Evolutionary conservation across 2,113 vertebrate genomes (phyloP).

Genomic region (Pteruthius melanotis): DNA sequence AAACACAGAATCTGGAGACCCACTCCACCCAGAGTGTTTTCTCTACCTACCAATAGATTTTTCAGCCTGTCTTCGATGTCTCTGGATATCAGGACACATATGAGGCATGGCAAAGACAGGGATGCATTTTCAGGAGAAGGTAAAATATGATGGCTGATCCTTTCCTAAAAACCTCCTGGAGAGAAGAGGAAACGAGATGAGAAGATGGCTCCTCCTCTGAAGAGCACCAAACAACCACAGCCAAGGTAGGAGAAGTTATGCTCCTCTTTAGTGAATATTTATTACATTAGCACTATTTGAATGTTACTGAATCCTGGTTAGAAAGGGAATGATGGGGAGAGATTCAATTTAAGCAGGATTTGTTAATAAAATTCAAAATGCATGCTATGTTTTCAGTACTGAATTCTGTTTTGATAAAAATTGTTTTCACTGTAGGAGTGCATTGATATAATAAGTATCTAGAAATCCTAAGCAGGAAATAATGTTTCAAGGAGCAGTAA

Average conservation of each 20-base stretch:
- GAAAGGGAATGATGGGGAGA: not conserved
- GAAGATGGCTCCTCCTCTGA: not conserved
- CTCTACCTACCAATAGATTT: not conserved
- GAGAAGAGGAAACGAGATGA: not conserved
- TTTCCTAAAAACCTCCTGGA: not conserved
- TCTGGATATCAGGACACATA: not conserved
- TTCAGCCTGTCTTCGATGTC: not conserved
- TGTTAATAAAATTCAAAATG: not conserved
- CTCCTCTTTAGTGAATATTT: not conserved
- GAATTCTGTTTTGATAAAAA: constrained; percentile 25
- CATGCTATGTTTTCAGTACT: not conserved
- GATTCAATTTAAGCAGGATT: not conserved
- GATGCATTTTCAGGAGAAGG: not conserved
- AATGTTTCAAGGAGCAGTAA: not conserved
- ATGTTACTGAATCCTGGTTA: not conserved
- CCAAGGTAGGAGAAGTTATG: constrained; percentile 47
- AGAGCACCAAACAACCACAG: not conserved
- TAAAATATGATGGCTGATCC: not conserved
- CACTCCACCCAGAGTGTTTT: not conserved
- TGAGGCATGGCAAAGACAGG: not conserved
- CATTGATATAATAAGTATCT: not conserved
- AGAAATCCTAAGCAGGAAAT: constrained; percentile 1
- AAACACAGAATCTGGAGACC: not conserved
- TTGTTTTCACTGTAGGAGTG: not conserved
- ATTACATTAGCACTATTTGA: not conserved